Evolutionary conservation across 2,888 invertebrate genomes (phyloP), one percentile per base, ranked within the genome.

Genomic region (Melinaea menophilus): DNA sequence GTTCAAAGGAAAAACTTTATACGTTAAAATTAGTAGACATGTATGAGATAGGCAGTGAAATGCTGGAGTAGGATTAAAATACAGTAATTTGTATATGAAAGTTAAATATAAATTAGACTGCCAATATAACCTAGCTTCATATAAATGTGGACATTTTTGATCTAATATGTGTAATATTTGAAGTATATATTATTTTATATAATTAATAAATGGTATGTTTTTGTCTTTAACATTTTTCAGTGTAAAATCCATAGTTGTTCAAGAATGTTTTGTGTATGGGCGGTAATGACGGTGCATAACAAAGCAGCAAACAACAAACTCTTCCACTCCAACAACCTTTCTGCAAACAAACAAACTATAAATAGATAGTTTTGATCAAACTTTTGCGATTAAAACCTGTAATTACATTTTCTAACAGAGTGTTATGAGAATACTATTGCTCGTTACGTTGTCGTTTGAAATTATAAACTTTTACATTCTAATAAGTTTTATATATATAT

Each of bases 331-430:
- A 48, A 13, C 47, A 59, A 62, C 62, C 57, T 62, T 65, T 62
- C 62, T 46, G 54, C 54, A 56, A 55, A 22, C 54, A 59, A 59
- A 64, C 45, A 56, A 56, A 56, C 58, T 11, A 7, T 51, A 31
- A 7, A 56, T 37, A 61, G 47, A 56, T 55, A 55, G 54, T 61
- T 63, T 55, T 55, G 54, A 54, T 58, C 41, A 51, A 70, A 76
- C 79, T 79, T 78, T 76, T 64, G 62, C 61, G 59, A 61, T 66
- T 61, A 56, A 61, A 63, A 61, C 59, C 47, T 54, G 58, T 56
- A 57, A 59, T 54, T 51, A 45, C 51, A 31, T 31, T 41, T 51
- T 7, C 31, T 11, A 51, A 31, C 22, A 31, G 7, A 31, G 4
- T 2, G 22, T 51, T 1, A 22, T 51, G 51, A 7, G 9, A 31